These are phyloP conservation scores for Octopus sinensis DNA, from an alignment of 1,140 invertebrate genomes.

Conservation along the genomic window DNA sequence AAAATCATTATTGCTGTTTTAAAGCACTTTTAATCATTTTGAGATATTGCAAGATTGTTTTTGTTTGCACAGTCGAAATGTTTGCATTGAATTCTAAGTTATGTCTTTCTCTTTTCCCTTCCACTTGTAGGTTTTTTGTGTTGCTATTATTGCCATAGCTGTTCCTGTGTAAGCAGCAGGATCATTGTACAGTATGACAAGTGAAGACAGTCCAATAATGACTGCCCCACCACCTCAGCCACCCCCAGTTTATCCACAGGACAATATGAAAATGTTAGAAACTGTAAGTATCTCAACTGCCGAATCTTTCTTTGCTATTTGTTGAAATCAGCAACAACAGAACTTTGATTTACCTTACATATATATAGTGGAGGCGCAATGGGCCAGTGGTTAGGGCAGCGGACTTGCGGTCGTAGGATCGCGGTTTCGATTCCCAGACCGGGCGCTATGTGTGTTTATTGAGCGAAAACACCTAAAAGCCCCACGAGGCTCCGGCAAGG, in stretches of 20 bases:
- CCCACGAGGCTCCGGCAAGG: too few species aligned
- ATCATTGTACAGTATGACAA: constrained; percentile 33
- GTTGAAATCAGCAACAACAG: constrained; percentile 23
- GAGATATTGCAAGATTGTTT: too few species aligned
- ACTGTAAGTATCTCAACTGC: constrained; percentile 23
- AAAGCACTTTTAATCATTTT: too few species aligned
- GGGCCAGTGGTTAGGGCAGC: too few species aligned
- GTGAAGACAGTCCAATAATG: constrained; percentile 39
- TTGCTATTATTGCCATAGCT: constrained; percentile 24
- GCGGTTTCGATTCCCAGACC: too few species aligned
- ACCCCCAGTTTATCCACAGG: constrained; percentile 32
- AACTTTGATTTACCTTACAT: not conserved
- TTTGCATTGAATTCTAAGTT: too few species aligned
- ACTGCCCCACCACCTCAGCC: constrained; percentile 37
- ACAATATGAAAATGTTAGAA: constrained; percentile 39
- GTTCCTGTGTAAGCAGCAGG: not conserved
- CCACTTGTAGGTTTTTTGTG: constrained; percentile 21
- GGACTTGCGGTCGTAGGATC: too few species aligned
- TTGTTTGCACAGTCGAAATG: too few species aligned
- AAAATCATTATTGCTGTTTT: too few species aligned
- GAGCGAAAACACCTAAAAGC: too few species aligned
- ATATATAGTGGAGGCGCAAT: not conserved
- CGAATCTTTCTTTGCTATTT: constrained; percentile 8
- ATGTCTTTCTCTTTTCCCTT: constrained; percentile 12
- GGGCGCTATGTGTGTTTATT: too few species aligned